Percentiles rank a stretch among this genome's conserved stretches.
These are phyloP conservation scores for Pollachius pollachius DNA, from an alignment of 2,113 vertebrate genomes.

Conservation along the genomic window DNA sequence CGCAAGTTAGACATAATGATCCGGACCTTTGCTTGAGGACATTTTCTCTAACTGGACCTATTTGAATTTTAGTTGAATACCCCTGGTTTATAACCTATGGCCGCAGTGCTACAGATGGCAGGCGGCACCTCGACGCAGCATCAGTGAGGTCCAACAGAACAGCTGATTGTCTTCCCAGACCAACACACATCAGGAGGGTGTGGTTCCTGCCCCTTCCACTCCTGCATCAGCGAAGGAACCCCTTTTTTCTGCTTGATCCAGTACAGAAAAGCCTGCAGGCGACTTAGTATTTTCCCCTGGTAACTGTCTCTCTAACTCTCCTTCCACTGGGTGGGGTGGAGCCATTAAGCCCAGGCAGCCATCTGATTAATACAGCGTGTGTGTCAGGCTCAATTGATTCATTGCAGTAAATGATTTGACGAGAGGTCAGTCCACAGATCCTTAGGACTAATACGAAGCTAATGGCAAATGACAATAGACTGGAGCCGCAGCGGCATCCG, in stretches of 20 bases:
- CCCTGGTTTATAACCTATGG: no score
- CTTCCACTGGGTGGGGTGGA: conserved; percentile 46
- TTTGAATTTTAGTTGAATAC: no score
- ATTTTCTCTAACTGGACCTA: no score
- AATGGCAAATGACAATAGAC: conserved; percentile 67
- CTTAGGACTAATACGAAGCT: conserved; percentile 61
- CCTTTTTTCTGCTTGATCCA: neutral
- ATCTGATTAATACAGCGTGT: conserved; percentile 62
- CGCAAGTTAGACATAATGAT: no score
- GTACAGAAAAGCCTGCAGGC: conserved; percentile 18
- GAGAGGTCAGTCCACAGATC: conserved; percentile 66
- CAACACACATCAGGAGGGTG: no score
- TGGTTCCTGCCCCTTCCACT: no score
- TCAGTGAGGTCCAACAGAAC: no score
- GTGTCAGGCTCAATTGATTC: conserved; percentile 63
- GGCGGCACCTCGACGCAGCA: no score
- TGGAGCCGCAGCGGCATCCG: conserved; percentile 21
- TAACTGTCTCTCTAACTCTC: conserved; percentile 25
- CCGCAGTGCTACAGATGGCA: no score
- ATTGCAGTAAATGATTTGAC: conserved; percentile 67
- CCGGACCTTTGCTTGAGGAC: no score
- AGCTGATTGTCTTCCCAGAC: no score
- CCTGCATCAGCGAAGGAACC: no score
- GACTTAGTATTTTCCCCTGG: conserved; percentile 20
- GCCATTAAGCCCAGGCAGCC: conserved; percentile 51